phyloP scores from a whole-genome alignment of 1,140 invertebrate species.

The Yoshiicerus persimilis region DNA sequence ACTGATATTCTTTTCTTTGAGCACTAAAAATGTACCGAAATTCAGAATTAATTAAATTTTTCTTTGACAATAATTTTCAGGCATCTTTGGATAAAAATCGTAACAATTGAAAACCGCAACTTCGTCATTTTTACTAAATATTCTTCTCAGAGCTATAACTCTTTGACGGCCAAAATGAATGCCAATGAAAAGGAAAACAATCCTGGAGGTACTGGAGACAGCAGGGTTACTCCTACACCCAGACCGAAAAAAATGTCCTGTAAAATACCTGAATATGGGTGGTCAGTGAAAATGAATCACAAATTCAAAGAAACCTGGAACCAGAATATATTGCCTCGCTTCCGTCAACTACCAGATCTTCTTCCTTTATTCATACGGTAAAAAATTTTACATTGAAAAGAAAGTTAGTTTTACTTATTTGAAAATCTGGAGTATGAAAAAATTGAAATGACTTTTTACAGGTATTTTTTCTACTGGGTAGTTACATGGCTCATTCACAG shows the following conservation, averaged over 20 bases:
- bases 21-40: no score
- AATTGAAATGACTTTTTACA: conserved; percentile 54
- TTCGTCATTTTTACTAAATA: no score
- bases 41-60: no score
- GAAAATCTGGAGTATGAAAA: no score
- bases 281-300: conserved; percentile 73
- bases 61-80: no score
- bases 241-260: not conserved
- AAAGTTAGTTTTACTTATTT: no score
- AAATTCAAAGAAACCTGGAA: conserved; percentile 71
- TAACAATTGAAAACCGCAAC: no score
- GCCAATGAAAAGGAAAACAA: not conserved
- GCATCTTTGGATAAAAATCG: no score
- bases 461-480: conserved; percentile 69
- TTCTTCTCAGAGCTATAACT: not conserved
- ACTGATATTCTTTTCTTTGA: no score
- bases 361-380: conserved; percentile 66
- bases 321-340: conserved; percentile 65
- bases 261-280: conserved; percentile 57
- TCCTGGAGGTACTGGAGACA: not conserved
- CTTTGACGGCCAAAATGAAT: not conserved
- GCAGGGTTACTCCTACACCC: not conserved
- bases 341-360: conserved; percentile 66
- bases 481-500: conserved; percentile 60
- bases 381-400: not conserved